Evolutionary conservation across 2,888 invertebrate genomes (phyloP).

Genomic region (Pinctada fucata): DNA sequence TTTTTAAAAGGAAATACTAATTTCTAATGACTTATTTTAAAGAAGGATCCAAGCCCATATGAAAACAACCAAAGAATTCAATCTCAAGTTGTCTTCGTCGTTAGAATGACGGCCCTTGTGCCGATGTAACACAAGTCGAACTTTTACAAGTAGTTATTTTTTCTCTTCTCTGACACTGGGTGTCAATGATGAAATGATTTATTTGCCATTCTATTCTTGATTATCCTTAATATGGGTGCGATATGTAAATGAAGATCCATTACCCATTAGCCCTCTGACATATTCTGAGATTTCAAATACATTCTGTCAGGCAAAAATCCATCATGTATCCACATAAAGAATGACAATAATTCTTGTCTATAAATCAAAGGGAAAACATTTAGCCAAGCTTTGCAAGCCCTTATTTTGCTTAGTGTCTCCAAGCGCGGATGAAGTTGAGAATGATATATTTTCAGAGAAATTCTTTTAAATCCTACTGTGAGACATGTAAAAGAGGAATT

Average conservation of each 20-base stretch:
- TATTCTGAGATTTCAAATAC: constrained; percentile 34
- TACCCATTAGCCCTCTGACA: constrained; percentile 29
- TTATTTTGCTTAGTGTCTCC: constrained; percentile 9
- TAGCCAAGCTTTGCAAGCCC: constrained; percentile 6
- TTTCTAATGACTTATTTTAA: no score
- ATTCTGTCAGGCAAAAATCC: constrained; percentile 25
- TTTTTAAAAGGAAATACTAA: no score
- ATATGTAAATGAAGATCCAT: constrained; percentile 41
- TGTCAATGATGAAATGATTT: constrained; percentile 32
- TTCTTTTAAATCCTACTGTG: no score
- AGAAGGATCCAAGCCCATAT: no score
- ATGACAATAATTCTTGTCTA: constrained; percentile 36
- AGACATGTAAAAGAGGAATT: no score
- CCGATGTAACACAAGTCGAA: no score
- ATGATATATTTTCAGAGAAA: no score
- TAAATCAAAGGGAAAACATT: constrained; percentile 23
- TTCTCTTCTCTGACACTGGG: constrained; percentile 26
- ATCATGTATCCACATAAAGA: constrained; percentile 31
- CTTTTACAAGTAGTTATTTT: no score
- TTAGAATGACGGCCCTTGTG: no score
- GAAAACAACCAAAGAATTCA: no score
- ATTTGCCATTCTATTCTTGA: constrained; percentile 30
- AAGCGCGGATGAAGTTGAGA: not conserved
- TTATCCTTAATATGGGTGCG: constrained; percentile 34
- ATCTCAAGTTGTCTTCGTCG: no score